Percentiles rank a stretch among this genome's conserved stretches.
Conservation (phyloP, 2,888 invertebrate genomes). For the Cristatella mucedo region DNA sequence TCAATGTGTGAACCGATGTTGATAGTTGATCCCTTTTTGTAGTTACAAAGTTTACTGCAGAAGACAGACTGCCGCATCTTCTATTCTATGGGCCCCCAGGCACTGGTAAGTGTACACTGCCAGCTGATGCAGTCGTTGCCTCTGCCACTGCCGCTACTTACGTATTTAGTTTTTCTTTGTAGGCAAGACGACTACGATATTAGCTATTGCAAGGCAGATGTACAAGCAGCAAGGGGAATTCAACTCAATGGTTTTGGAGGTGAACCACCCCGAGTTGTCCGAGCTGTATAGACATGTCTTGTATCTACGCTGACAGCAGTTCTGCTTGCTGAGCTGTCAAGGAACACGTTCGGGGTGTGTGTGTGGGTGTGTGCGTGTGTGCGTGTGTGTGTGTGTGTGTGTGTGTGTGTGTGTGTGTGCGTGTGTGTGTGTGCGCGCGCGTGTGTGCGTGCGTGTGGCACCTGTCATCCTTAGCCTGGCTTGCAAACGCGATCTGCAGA, state of each 20-base stretch:
- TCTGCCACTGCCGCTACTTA: no score
- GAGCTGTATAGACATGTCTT: background rate
- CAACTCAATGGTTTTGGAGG: conserved; percentile 68
- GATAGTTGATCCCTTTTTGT: conserved; percentile 14
- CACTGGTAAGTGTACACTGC: no score
- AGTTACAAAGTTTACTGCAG: conserved; percentile 52
- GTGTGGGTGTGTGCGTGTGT: no score
- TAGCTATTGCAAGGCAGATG: conserved; percentile 81
- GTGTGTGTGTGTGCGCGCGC: conserved; percentile 7
- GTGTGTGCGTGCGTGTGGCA: conserved; percentile 9
- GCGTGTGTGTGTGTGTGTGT: no score
- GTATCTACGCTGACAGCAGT: background rate
- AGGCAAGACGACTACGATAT: conserved; percentile 93
- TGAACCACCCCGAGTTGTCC: conserved; percentile 18
- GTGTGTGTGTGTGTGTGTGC: conserved; percentile 3
- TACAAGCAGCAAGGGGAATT: conserved; percentile 68
- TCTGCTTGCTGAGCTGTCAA: no score
- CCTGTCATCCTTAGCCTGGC: no score
- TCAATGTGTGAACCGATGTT: background rate
- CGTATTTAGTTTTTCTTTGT: no score
- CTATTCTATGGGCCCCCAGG: conserved; percentile 96
- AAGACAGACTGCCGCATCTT: conserved; percentile 82
- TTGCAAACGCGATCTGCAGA: no score
- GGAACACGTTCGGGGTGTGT: no score
- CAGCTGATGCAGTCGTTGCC: no score